Conservation (phyloP, 2,888 invertebrate species). For the Zhuqinia jingwanae region DNA sequence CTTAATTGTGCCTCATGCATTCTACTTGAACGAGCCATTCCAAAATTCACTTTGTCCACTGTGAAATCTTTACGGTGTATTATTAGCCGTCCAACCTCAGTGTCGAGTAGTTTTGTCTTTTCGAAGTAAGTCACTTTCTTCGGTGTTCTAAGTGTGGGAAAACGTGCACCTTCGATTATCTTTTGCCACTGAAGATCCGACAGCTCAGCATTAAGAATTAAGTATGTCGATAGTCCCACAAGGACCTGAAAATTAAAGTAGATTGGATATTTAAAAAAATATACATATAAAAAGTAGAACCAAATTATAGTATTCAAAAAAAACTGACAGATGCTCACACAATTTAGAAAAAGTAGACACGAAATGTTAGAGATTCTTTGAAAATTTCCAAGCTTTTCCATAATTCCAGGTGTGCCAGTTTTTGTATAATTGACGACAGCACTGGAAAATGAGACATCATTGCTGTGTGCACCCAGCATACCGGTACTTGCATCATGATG, state of each 20-base stretch:
- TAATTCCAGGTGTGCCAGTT: neutral
- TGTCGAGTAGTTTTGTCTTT: neutral
- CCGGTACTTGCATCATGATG: too few relatives aligned
- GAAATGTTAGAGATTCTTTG: constrained; percentile 20
- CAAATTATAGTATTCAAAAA: neutral
- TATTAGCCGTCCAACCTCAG: neutral
- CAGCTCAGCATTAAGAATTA: too few relatives aligned
- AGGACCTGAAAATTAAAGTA: neutral
- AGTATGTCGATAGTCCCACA: neutral
- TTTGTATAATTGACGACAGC: constrained; percentile 8
- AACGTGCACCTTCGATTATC: neutral
- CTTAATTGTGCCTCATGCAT: neutral
- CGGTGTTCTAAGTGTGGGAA: neutral
- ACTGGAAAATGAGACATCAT: too few relatives aligned
- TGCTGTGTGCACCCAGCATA: too few relatives aligned
- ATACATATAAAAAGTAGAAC: neutral
- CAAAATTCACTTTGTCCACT: neutral
- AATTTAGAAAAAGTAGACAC: neutral
- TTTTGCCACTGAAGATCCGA: constrained; percentile 11
- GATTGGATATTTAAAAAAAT: constrained; percentile 5
- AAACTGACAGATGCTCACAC: neutral
- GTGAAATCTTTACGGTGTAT: neutral
- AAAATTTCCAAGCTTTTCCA: constrained; percentile 37
- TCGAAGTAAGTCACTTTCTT: constrained; percentile 31
- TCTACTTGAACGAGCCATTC: neutral